These are phyloP conservation scores for Drosophila tristis DNA, from an alignment of 1,140 invertebrate species.

Conservation along the genomic window DNA sequence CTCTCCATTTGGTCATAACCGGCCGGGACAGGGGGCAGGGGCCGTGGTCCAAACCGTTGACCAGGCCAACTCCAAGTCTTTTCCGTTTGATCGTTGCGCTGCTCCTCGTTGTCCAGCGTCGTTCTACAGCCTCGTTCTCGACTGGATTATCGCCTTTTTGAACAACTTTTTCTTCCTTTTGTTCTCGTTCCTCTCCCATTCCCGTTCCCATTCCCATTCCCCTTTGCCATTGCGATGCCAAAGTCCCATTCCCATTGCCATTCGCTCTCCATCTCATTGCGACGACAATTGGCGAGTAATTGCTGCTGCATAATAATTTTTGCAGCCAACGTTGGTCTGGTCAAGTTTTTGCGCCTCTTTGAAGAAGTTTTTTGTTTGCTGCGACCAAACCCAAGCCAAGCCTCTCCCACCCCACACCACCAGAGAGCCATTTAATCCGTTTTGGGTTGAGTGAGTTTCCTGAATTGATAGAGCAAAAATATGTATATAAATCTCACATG, in stretches of 20 bases:
- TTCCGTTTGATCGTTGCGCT: conserved; percentile 50
- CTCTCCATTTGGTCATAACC: conserved; percentile 73
- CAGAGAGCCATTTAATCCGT: conserved; percentile 70
- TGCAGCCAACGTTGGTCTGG: conserved; percentile 48
- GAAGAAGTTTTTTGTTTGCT: conserved; percentile 1
- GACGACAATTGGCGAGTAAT: conserved; percentile 80
- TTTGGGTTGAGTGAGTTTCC: conserved; percentile 62
- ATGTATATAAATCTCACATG: conserved; percentile 25
- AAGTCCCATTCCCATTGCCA: conserved; percentile 2
- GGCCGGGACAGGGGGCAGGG: conserved; percentile 15
- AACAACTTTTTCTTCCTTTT: conserved; percentile 63
- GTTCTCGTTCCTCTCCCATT: conserved; percentile 16
- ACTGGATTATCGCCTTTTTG: conserved; percentile 71
- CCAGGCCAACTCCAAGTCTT: conserved; percentile 20
- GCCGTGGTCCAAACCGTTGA: conserved; percentile 42
- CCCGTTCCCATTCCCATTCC: conserved; percentile 7
- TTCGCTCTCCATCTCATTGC: conserved; percentile 46
- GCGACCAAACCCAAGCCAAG: neutral
- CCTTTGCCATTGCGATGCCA: neutral
- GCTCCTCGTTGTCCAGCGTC: conserved; percentile 1
- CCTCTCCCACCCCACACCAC: neutral
- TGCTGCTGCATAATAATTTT: conserved; percentile 80
- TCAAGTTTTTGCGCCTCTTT: conserved; percentile 68
- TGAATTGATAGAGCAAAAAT: conserved; percentile 40
- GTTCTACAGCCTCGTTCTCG: conserved; percentile 18